Conservation (phyloP, 35 echinoderm and acorn worm genomes). For the Lytechinus pictus region DNA sequence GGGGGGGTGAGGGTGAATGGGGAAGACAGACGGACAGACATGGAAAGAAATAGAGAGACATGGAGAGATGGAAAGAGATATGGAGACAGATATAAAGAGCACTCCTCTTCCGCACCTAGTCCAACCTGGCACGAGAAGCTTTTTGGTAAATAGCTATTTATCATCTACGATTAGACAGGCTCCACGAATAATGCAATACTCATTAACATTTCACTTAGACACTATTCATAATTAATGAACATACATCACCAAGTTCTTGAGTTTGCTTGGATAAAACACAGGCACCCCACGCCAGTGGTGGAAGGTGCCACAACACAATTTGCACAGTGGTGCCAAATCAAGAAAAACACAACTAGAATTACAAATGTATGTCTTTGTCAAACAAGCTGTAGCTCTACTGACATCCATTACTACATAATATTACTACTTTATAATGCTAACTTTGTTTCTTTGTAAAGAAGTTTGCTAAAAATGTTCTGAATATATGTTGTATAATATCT, state of each 20-base stretch:
- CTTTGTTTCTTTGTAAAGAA: background rate
- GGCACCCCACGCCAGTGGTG: background rate
- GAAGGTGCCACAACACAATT: constrained; percentile 1
- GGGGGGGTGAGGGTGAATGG: too few relatives aligned
- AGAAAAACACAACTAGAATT: background rate
- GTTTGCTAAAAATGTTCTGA: too few relatives aligned
- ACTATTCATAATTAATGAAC: constrained; percentile 27
- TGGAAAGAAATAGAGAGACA: too few relatives aligned
- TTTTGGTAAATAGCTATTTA: constrained; percentile 6
- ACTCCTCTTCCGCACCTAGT: background rate
- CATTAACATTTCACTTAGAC: constrained; percentile 47
- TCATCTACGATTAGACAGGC: background rate
- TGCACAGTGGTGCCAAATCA: background rate
- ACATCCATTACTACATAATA: background rate
- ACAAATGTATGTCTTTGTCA: background rate
- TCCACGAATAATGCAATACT: background rate
- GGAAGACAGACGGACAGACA: too few relatives aligned
- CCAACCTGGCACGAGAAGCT: background rate
- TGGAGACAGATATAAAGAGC: background rate
- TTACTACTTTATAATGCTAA: background rate
- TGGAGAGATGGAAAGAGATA: too few relatives aligned
- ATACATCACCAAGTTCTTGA: constrained; percentile 16
- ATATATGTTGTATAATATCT: too few relatives aligned
- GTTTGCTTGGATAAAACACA: background rate
- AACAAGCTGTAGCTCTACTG: background rate